Evolutionary conservation across 1,140 invertebrate genomes (phyloP), one percentile per base, ranked within the genome.

Genomic region (Araneus ventricosus): DNA sequence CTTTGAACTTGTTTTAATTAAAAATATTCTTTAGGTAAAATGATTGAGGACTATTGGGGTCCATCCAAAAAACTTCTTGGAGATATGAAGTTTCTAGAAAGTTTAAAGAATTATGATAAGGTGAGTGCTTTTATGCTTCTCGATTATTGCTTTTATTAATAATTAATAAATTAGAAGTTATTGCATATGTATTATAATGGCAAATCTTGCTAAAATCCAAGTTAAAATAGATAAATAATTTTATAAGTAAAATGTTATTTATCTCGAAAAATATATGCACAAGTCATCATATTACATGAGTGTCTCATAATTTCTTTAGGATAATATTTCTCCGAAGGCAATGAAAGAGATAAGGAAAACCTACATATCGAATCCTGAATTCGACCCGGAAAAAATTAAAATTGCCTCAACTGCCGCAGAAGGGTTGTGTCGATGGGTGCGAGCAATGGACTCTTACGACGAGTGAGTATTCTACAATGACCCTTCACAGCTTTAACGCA

Each of bases 21-120:
- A 10, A 57, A 2, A 57, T 90, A 20, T 30, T 92, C 41, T 27
- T 96, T 96, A 97, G n/a, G 95, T 95, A 97, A 97, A 95, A 94
- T 87, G 88, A 96, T 97, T 1, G 98, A 99, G 94, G 99, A 99
- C 95, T 99, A 97, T 95, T 99, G 99, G 99, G 97, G 97, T 7
- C 97, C 98, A 1, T 99, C 98, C 0, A 97, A 97, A 94, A 99
- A 98, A 95, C 96, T 99, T 94, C 96, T 99, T 2, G 94, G 92
- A n/a, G 99, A 99, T 94, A 97, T 99, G 96, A 98, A 98, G 94
- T 99, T 99, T 95, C 95, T 99, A 5, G 97, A 98, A 52, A 97
- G 96, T 92, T 95, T 99, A 0, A 98, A 98, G 95, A 97, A 97
- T 6, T 99, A 99, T 94, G 98, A 99, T 94, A 99, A 99, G 45